phyloP scores from a whole-genome alignment of 2,888 invertebrate species.

The Steromphala cineraria region DNA sequence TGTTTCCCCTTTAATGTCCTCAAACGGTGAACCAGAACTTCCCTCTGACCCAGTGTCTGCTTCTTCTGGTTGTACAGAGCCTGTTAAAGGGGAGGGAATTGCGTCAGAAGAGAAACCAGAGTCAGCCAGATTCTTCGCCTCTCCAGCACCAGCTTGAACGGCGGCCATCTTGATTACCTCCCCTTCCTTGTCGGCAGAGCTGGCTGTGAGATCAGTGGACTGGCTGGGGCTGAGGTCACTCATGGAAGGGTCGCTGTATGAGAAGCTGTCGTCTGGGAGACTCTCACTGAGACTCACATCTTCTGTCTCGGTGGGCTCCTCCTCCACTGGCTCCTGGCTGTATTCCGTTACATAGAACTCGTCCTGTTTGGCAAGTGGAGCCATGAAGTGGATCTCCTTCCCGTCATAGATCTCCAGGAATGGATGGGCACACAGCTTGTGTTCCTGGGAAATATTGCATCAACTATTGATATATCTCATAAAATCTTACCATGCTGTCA shows the following conservation, averaged over 20 bases:
- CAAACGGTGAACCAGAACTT: constrained; percentile 45
- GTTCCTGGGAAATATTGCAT: constrained; percentile 55
- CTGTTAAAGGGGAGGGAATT: constrained; percentile 2
- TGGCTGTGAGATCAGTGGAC: constrained; percentile 7
- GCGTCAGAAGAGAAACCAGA: not conserved
- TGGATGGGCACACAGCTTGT: constrained; percentile 76
- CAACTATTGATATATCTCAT: too few species aligned
- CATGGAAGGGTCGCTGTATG: not conserved
- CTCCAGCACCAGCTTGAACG: not conserved
- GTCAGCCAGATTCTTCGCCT: not conserved
- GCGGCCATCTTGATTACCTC: constrained; percentile 1
- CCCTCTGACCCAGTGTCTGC: constrained; percentile 33
- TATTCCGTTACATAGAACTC: constrained; percentile 76
- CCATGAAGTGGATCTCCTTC: constrained; percentile 74
- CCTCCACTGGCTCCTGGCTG: not conserved
- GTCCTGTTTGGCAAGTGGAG: constrained; percentile 76
- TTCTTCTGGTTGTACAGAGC: not conserved
- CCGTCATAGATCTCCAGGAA: constrained; percentile 76
- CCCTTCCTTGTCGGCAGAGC: constrained; percentile 11
- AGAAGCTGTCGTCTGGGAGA: constrained; percentile 14
- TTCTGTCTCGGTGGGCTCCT: not conserved
- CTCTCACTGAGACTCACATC: not conserved
- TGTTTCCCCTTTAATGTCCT: constrained; percentile 38
- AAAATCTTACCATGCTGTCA: too few species aligned
- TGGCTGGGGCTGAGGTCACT: not conserved